Percentiles rank a stretch among this genome's conserved stretches.
These are phyloP conservation scores for Willisornis vidua DNA, from an alignment of 2,113 vertebrate genomes.

Conservation along the genomic window DNA sequence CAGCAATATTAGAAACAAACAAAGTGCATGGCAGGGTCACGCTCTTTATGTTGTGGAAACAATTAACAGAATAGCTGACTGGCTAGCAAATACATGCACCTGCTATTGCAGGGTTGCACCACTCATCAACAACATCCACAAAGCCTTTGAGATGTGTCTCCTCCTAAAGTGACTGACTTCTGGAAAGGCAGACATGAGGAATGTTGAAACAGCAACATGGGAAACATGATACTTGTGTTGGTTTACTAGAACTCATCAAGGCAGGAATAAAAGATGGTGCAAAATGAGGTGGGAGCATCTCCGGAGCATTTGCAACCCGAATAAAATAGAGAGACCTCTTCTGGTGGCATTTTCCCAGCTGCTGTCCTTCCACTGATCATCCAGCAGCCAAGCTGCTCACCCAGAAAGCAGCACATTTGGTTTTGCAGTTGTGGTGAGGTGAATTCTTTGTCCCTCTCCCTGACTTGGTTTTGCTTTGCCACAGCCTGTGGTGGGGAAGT, in stretches of 20 bases:
- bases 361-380: rapidly evolving
- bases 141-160: background rate
- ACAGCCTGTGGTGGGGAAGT: background rate
- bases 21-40: background rate
- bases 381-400: background rate
- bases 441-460: background rate
- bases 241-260: background rate
- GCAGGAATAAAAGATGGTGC: background rate
- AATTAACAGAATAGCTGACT: background rate
- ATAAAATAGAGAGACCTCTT: background rate
- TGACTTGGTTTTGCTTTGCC: background rate
- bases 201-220: background rate
- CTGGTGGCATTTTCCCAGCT: background rate
- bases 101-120: background rate
- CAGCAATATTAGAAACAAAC: background rate
- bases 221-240: background rate
- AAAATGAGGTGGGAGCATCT: rapidly evolving
- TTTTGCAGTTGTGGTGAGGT: rapidly evolving
- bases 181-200: background rate
- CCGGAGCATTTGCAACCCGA: background rate
- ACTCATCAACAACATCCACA: background rate
- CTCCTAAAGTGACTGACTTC: background rate
- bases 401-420: background rate
- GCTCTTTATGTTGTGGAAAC: background rate
- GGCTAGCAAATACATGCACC: background rate